phyloP scores from a whole-genome alignment of 2,888 invertebrate genomes.

The Eupithecia exiguata region DNA sequence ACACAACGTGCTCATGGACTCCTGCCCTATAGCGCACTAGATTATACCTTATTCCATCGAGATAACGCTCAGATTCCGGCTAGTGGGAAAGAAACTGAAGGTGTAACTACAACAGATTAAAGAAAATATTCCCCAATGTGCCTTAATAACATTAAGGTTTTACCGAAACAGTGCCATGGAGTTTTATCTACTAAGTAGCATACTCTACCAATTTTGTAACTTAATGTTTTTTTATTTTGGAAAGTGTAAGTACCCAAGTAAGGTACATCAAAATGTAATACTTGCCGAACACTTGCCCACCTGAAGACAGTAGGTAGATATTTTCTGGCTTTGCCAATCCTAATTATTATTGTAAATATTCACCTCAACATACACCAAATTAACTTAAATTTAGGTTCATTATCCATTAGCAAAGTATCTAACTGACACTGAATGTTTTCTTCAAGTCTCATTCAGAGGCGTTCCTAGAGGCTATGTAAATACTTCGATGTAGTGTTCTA shows the following conservation, averaged over 20 bases:
- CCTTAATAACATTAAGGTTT: conserved; percentile 51
- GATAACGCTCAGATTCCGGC: conserved; percentile 36
- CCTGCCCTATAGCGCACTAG: conserved; percentile 86
- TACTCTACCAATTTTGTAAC: neutral
- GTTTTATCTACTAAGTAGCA: neutral
- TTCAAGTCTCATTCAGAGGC: conserved; percentile 19
- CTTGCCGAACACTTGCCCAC: conserved; percentile 7
- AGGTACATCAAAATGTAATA: neutral
- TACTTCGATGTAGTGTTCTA: conserved; percentile 38
- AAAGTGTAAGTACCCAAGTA: neutral
- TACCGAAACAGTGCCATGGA: conserved; percentile 59
- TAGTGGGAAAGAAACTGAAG: neutral
- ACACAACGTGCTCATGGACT: conserved; percentile 92
- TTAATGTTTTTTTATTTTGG: neutral
- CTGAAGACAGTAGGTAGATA: neutral
- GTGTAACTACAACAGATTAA: conserved; percentile 12
- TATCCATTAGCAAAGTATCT: neutral
- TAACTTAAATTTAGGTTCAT: neutral
- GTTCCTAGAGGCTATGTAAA: conserved; percentile 56
- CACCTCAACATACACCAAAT: neutral
- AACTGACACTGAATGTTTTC: neutral
- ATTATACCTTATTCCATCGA: neutral
- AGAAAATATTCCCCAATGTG: conserved; percentile 49
- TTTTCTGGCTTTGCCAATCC: neutral
- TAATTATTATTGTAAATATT: conserved; percentile 8